Evolutionary conservation across 2,797 vertebrate species (phyloP), one percentile per base, ranked within the genome.

Genomic region (Paguma larvata): DNA sequence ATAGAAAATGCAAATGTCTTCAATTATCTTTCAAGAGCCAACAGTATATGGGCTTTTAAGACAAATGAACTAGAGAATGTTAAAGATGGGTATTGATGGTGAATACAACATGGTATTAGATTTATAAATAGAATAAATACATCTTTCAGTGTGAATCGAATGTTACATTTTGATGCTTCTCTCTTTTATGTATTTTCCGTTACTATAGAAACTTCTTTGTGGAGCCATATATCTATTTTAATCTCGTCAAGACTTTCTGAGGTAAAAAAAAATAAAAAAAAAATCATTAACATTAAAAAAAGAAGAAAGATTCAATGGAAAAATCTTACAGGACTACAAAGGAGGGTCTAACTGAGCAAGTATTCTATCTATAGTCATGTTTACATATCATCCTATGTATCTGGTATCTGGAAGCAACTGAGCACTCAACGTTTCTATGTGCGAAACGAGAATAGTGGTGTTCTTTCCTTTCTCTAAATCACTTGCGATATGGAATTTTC

Each of bases 161-260:
- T 27, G 32, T 72, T 89, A 56, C 25, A 63, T 46, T 93, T 95
- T 87, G 94, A 51, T 73, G 3, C 11, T 88, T 73, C 25, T 89
- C 34, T 91, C 70, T 25, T 94, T 96, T 96, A 94, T 79, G 34
- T 25, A 79, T 23, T 21, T 44, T 94, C 72, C 82, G 90, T 98
- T 98, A 86, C 96, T 96, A 98, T 98, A 88, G 97, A 98, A 98
- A 97, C 92, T 46, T 89, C 65, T 97, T 79, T 67, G 18, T 78
- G 59, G 44, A 95, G 1, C 23, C n/a, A 70, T 92, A 23, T 65
- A 77, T 53, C 65, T 90, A 94, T 97, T 97, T 97, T 95, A 97
- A 95, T 70, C 65, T 46, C 65, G 32, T 88, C 65, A 93, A 56
- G 44, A 1, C 27, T 85, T 94, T 96, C n/a, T 19, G 38, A 97